A percentile compares a stretch with the other conserved stretches of the same genome.
These are phyloP conservation scores for Hermaeophaga mercurialis DNA, from an alignment of 2,888 invertebrate genomes.

Conservation along the genomic window DNA sequence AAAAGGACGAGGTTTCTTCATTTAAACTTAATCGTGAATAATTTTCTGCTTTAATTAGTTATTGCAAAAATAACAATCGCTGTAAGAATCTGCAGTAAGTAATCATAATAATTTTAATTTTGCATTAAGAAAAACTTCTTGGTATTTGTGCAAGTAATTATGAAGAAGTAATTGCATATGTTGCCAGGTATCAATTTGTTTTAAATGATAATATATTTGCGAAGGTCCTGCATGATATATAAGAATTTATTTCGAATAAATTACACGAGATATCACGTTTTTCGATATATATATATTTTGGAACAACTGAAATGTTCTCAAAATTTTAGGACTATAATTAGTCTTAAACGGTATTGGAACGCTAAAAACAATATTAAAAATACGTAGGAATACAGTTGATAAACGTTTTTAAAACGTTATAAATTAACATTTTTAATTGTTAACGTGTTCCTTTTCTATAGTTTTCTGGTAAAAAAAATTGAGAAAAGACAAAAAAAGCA, in stretches of 20 bases:
- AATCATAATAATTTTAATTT: constrained; percentile 11
- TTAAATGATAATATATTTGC: constrained; percentile 5
- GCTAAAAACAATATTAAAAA: too few relatives aligned
- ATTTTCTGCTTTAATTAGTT: constrained; percentile 12
- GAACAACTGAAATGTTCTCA: too few relatives aligned
- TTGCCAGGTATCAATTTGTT: background rate
- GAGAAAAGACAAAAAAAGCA: too few relatives aligned
- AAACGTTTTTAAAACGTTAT: too few relatives aligned
- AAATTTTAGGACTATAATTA: too few relatives aligned
- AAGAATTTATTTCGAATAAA: background rate
- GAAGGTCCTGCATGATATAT: background rate
- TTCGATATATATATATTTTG: too few relatives aligned
- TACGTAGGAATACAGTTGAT: too few relatives aligned
- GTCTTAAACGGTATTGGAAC: too few relatives aligned
- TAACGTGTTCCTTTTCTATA: too few relatives aligned
- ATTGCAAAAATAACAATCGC: constrained; percentile 11
- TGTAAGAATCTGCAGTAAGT: constrained; percentile 1
- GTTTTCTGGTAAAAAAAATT: too few relatives aligned
- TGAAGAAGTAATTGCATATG: background rate
- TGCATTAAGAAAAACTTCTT: background rate
- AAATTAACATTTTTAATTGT: too few relatives aligned
- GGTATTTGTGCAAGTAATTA: constrained; percentile 8
- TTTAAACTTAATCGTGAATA: constrained; percentile 7
- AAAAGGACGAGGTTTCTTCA: constrained; percentile 13
- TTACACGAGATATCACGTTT: too few relatives aligned